Evolutionary conservation across 64 coral and sea anemone species (phyloP), one percentile per base, ranked within the genome.

Genomic region (Pocillopora damicornis): DNA sequence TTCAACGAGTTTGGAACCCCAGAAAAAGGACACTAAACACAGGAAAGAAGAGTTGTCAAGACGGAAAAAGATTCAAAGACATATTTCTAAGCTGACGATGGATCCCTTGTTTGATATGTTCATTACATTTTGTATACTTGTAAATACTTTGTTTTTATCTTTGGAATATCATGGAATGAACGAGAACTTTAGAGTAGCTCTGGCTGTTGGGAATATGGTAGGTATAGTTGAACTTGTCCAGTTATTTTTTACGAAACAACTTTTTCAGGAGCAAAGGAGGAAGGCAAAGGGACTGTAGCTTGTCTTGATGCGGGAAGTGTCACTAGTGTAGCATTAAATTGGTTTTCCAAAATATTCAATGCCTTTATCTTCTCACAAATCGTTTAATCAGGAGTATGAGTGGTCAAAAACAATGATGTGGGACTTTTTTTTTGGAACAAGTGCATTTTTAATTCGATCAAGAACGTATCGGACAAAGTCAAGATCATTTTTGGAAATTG

Each of bases 161-260:
- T 63, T 98, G 75, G 96, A 98, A 75, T 90, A 98, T 91, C 93
- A 95, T 38, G 86, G 79, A 18, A 98, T 98, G 96, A 81, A 98
- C 84, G 65, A 61, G 2, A 60, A 83, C 2, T 84, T 95, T 22
- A 83, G 76, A 60, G 58, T 80, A 25, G 84, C 80, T 10, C 75
- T 98, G 58, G 90, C 92, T 81, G 82, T 95, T 64, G 93, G 90
- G 25, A 95, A 98, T 79, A 83, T 92, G 90, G 93, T 98, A 93
- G 75, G 96, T 92, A 75, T 12, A 58, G 72, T 25, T 23, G 12
- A n/a, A 71, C 67, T 71, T 63, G 16, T 17, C 11, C 11, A 13
- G 61, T 13, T 63, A 61, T 30, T 7, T 51, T 63, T 63, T 63
- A 1, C 4, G 61, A 15, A 63, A 63, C 2, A 69, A 69, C 23